Conservation (phyloP, 1,140 invertebrate species). For the Heterodera carotae region DNA sequence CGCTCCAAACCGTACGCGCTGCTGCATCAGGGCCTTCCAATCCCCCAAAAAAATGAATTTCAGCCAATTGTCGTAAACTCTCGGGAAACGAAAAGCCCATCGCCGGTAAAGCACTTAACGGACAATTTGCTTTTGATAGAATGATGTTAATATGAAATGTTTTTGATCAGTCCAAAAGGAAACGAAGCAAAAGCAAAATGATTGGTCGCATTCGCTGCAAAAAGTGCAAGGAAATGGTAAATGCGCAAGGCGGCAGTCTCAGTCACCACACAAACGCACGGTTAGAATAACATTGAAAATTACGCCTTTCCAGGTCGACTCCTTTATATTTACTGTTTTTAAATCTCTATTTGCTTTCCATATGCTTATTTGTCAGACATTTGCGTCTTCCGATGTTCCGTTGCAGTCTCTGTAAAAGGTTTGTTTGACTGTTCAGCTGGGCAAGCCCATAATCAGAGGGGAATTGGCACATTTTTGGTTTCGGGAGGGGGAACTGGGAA, state of each 20-base stretch:
- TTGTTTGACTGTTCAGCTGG: neutral
- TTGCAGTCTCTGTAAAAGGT: constrained; percentile 31
- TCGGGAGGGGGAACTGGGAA: too few species aligned
- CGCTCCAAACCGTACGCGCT: neutral
- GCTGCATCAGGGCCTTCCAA: neutral
- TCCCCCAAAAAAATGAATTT: neutral
- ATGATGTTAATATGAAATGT: neutral
- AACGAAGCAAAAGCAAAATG: constrained; percentile 17
- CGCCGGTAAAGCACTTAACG: neutral
- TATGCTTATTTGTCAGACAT: constrained; percentile 21
- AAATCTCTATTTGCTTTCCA: neutral
- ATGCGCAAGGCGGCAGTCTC: constrained; percentile 33
- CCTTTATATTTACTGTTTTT: neutral
- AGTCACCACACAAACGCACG: constrained; percentile 38
- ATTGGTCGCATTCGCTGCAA: constrained; percentile 32
- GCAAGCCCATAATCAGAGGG: too few species aligned
- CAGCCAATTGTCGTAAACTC: neutral
- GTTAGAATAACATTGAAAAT: constrained; percentile 10
- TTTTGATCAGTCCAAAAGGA: neutral
- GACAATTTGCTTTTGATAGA: neutral
- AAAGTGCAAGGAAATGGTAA: constrained; percentile 37
- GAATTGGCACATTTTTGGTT: too few species aligned
- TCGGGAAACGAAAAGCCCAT: neutral
- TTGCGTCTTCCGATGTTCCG: constrained; percentile 35
- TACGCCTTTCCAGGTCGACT: neutral